Evolutionary conservation across 2,888 invertebrate genomes (phyloP).

Genomic region (Phortica magna): DNA sequence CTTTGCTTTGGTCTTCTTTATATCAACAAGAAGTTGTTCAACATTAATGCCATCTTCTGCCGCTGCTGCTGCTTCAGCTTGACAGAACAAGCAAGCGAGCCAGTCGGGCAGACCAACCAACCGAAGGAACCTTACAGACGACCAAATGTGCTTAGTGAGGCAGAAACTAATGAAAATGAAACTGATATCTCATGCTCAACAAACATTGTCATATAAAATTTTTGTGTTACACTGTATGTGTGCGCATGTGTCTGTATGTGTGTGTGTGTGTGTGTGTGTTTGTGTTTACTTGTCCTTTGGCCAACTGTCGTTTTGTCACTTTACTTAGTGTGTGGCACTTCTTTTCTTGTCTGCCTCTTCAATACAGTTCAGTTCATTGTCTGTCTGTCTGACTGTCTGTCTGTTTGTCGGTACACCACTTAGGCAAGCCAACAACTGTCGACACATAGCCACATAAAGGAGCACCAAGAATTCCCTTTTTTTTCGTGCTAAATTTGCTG

Average conservation of each 20-base stretch:
- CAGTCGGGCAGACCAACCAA: not conserved
- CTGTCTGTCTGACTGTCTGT: too few species aligned
- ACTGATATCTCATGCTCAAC: constrained; percentile 61
- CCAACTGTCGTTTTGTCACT: constrained; percentile 32
- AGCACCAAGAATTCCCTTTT: too few species aligned
- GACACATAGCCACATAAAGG: too few species aligned
- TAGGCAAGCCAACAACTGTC: too few species aligned
- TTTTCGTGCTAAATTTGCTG: too few species aligned
- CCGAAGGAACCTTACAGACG: not conserved
- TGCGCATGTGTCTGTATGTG: constrained; percentile 41
- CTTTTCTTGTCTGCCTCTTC: constrained; percentile 53
- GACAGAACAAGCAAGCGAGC: not conserved
- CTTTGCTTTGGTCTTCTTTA: too few species aligned
- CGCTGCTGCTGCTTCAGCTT: not conserved
- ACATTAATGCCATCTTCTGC: not conserved
- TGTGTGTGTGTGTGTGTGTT: constrained; percentile 48
- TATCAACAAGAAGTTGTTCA: not conserved
- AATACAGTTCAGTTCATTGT: constrained; percentile 39
- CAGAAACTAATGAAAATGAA: constrained; percentile 70
- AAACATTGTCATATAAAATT: constrained; percentile 37
- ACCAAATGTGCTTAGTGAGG: constrained; percentile 54
- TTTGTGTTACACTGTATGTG: constrained; percentile 38
- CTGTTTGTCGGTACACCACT: too few species aligned
- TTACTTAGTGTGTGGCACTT: not conserved
- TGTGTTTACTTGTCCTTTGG: constrained; percentile 48